phyloP scores from a whole-genome alignment of 2,888 invertebrate genomes.

The Stenotaenia linearis region DNA sequence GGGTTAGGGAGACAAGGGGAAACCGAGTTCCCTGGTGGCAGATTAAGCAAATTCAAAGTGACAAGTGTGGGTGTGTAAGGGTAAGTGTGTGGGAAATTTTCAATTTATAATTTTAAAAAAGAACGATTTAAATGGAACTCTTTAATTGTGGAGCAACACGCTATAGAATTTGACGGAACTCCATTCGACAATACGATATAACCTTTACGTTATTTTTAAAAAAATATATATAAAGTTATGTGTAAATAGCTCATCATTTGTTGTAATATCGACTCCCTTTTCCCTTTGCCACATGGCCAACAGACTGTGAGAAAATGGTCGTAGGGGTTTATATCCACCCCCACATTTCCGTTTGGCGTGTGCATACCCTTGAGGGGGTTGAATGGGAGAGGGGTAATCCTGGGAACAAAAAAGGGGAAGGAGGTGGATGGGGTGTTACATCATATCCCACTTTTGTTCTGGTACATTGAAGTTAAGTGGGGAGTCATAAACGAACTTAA shows the following conservation, averaged over 20 bases:
- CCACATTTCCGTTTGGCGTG: conserved; percentile 26
- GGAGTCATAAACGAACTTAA: conserved; percentile 5
- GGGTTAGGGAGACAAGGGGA: conserved; percentile 26
- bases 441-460: conserved; percentile 24
- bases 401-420: conserved; percentile 11
- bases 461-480: conserved; percentile 26
- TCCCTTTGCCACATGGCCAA: conserved; percentile 10
- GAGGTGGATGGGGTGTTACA: background rate
- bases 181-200: no score
- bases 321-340: conserved; percentile 24
- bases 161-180: background rate
- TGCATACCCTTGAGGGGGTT: conserved; percentile 26
- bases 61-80: background rate
- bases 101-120: no score
- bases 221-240: no score
- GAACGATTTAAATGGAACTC: no score
- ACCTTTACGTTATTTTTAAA: no score
- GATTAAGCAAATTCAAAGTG: conserved; percentile 20
- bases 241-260: no score
- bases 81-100: background rate
- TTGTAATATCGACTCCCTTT: background rate
- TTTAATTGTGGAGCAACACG: background rate
- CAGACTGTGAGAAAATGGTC: conserved; percentile 21
- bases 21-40: conserved; percentile 1
- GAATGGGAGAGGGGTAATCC: conserved; percentile 21